A percentile compares a stretch with the other conserved stretches of the same genome.
These are phyloP conservation scores for Iguana delicatissima DNA, from an alignment of 2,797 vertebrate genomes.

Conservation along the genomic window DNA sequence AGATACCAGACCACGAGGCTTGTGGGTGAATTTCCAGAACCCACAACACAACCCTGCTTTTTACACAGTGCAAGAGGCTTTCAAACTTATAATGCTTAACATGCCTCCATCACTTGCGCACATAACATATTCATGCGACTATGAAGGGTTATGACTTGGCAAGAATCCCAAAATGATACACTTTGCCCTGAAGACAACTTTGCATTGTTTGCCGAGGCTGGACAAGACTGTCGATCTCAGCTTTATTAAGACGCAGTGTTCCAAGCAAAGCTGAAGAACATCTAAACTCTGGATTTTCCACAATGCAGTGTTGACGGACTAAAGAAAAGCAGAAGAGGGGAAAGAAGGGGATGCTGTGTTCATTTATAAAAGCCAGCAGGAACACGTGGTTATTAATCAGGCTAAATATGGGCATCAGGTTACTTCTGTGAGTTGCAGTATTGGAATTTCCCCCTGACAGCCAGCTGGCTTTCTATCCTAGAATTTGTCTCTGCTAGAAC, in stretches of 20 bases:
- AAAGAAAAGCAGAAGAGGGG: conserved; percentile 65
- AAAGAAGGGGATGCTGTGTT: conserved; percentile 32
- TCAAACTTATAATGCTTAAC: conserved; percentile 46
- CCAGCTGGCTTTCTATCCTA: conserved; percentile 73
- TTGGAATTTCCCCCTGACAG: conserved; percentile 73
- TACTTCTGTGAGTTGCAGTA: conserved; percentile 78
- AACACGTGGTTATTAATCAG: conserved; percentile 89
- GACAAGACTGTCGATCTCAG: conserved; percentile 85
- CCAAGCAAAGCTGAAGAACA: conserved; percentile 82
- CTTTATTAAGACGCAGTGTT: conserved; percentile 78
- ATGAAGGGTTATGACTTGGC: conserved; percentile 59
- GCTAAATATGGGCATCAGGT: conserved; percentile 82
- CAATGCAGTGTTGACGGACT: conserved; percentile 78
- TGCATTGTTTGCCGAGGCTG: conserved; percentile 76
- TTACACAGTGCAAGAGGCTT: neutral
- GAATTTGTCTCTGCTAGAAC: conserved; percentile 72
- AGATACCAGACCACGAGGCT: neutral
- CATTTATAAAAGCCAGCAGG: conserved; percentile 83
- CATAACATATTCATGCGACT: conserved; percentile 53
- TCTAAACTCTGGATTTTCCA: conserved; percentile 77
- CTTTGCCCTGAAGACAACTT: conserved; percentile 64
- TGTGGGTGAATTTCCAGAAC: neutral
- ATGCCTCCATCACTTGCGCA: conserved; percentile 32
- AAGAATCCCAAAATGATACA: conserved; percentile 49
- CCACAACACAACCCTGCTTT: neutral